Conservation (phyloP, 35 echinoderm and acorn worm species). For the Ptychodera flava region DNA sequence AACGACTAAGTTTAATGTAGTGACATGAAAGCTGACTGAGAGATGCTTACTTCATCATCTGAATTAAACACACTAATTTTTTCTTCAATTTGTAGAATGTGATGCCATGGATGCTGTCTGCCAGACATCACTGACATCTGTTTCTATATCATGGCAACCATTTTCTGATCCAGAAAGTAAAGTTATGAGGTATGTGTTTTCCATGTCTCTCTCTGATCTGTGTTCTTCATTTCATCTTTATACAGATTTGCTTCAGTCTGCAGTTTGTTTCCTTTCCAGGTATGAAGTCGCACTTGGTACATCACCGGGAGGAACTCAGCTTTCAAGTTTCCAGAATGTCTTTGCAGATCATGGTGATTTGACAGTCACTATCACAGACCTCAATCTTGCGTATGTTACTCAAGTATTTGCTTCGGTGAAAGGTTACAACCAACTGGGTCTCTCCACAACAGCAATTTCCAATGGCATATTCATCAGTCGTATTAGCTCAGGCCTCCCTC, state of each 20-base stretch:
- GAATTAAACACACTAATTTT: no score
- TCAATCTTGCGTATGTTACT: constrained; percentile 15
- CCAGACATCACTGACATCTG: constrained; percentile 24
- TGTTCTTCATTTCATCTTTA: neutral
- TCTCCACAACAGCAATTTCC: constrained; percentile 19
- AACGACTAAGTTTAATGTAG: no score
- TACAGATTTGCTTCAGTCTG: neutral
- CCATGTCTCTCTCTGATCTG: no score
- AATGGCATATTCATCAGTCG: constrained; percentile 40
- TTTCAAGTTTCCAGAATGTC: constrained; percentile 14
- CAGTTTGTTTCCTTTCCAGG: neutral
- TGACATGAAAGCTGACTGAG: no score
- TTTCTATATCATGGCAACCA: constrained; percentile 34
- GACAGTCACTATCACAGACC: neutral
- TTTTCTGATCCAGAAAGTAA: constrained; percentile 26
- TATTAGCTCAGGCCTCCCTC: constrained; percentile 8
- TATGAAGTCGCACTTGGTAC: constrained; percentile 41
- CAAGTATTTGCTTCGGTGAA: constrained; percentile 18
- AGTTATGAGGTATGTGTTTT: constrained; percentile 23
- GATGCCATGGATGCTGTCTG: constrained; percentile 7
- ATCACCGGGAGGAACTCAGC: constrained; percentile 11
- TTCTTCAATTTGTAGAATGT: constrained; percentile 8
- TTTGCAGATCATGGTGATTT: neutral
- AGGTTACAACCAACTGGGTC: constrained; percentile 25
- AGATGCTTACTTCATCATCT: no score